These are phyloP conservation scores for Euwallacea similis DNA, from an alignment of 1,140 invertebrate species.

Conservation along the genomic window DNA sequence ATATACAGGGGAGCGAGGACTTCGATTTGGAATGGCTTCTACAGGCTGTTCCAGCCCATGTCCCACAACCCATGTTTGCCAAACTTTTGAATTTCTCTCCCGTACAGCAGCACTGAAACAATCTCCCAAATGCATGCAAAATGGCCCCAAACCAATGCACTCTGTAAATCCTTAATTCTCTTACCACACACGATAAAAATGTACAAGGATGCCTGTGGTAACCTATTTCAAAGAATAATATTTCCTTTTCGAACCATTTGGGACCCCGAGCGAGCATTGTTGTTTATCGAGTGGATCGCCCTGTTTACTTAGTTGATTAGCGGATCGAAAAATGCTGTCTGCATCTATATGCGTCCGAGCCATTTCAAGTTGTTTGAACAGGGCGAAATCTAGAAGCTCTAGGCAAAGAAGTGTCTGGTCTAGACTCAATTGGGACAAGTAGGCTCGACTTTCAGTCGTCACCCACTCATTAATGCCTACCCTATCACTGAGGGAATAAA, in stretches of 20 bases:
- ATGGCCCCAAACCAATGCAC: not conserved
- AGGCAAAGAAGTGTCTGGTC: not conserved
- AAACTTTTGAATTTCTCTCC: not conserved
- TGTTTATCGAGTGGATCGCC: conserved; percentile 29
- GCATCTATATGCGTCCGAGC: conserved; percentile 12
- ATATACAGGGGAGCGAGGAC: not conserved
- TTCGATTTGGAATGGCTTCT: not conserved
- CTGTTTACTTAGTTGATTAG: conserved; percentile 34
- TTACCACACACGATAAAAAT: conserved; percentile 16
- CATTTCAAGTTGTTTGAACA: conserved; percentile 25
- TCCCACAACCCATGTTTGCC: not conserved
- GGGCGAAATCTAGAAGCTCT: conserved; percentile 6
- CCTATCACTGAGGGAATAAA: conserved; percentile 12
- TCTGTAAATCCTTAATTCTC: conserved; percentile 1
- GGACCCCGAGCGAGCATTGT: conserved; percentile 13
- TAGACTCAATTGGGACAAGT: conserved; percentile 23
- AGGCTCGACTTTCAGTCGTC: not conserved
- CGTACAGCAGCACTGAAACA: not conserved
- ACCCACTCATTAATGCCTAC: too few relatives aligned
- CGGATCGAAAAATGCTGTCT: conserved; percentile 33
- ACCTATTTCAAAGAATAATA: conserved; percentile 30
- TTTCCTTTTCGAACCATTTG: conserved; percentile 19
- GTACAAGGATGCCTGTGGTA: conserved; percentile 16
- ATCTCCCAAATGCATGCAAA: not conserved
- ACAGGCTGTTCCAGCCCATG: not conserved